phyloP scores from a whole-genome alignment of 30 jellyfish, hydroid and myxozoan genomes.

The Cassiopea andromeda region DNA sequence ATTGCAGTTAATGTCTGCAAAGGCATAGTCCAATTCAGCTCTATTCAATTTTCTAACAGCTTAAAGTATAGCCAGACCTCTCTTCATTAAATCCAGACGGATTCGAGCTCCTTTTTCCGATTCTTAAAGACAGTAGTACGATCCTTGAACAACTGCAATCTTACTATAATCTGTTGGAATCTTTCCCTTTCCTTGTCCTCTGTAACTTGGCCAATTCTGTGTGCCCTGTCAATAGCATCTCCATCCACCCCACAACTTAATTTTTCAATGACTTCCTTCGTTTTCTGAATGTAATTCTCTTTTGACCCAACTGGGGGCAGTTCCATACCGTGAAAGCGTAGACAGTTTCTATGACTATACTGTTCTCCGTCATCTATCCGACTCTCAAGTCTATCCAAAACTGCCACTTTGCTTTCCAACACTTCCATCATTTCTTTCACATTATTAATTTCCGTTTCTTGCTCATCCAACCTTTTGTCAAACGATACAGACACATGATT shows the following conservation, averaged over 20 bases:
- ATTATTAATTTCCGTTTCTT: background rate
- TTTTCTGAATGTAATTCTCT: background rate
- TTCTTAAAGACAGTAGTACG: slow-evolving; percentile 35
- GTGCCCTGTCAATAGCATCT: slow-evolving; percentile 56
- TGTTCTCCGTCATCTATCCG: background rate
- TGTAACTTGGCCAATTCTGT: slow-evolving; percentile 31
- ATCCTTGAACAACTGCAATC: slow-evolving; percentile 38
- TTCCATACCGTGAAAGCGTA: background rate
- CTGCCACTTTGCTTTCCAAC: slow-evolving; percentile 13
- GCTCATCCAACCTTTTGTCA: no score
- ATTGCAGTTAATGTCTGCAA: slow-evolving; percentile 31
- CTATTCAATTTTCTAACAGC: slow-evolving; percentile 6
- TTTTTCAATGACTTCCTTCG: background rate
- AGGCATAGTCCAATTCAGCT: background rate
- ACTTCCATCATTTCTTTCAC: background rate
- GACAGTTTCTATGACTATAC: background rate
- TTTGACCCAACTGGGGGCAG: slow-evolving; percentile 22
- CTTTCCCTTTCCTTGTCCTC: slow-evolving; percentile 7
- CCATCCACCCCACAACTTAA: background rate
- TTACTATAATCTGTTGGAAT: slow-evolving; percentile 45
- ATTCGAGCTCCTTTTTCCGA: background rate
- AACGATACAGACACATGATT: no score
- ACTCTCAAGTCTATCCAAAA: slow-evolving; percentile 22
- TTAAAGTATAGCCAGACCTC: slow-evolving; percentile 13
- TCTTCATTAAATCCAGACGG: slow-evolving; percentile 30